A percentile compares a stretch with the other conserved stretches of the same genome.
Evolutionary conservation across 2,888 invertebrate genomes (phyloP).

Genomic region (Alitta virens): DNA sequence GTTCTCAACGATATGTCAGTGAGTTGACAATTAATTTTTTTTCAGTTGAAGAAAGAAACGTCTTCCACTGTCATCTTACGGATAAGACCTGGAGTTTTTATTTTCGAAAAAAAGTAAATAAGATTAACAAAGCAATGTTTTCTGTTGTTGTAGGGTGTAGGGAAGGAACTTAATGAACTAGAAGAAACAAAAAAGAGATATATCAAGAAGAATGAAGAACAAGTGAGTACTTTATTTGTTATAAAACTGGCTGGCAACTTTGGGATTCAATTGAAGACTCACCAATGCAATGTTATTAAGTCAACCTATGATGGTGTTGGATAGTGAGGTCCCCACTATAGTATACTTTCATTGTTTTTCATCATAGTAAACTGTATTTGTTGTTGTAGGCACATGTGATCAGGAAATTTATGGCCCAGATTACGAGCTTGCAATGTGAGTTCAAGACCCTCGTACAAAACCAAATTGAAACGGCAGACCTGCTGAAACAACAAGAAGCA

Average conservation of each 20-base stretch:
- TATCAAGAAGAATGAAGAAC: slow-evolving; percentile 45
- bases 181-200: slow-evolving; percentile 47
- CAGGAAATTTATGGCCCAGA: slow-evolving; percentile 45
- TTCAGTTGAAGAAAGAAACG: too few relatives aligned
- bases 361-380: neutral
- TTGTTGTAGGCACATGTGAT: slow-evolving; percentile 43
- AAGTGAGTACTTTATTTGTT: slow-evolving; percentile 6
- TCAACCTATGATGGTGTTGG: too few relatives aligned
- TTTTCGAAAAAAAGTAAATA: too few relatives aligned
- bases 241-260: too few relatives aligned
- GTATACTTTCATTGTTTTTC: too few relatives aligned
- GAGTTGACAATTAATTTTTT: too few relatives aligned
- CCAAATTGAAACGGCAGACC: slow-evolving; percentile 39
- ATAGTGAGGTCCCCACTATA: too few relatives aligned
- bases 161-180: slow-evolving; percentile 41
- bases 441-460: slow-evolving; percentile 41
- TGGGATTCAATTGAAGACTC: too few relatives aligned
- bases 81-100: too few relatives aligned
- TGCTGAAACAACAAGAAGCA: slow-evolving; percentile 40
- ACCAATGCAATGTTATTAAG: too few relatives aligned
- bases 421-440: slow-evolving; percentile 46
- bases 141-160: slow-evolving; percentile 35
- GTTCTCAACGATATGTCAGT: slow-evolving; percentile 41
- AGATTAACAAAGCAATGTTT: too few relatives aligned
- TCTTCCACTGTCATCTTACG: too few relatives aligned